These are phyloP conservation scores for Hippoglossus hippoglossus DNA, from an alignment of 2,797 vertebrate species.

Conservation along the genomic window DNA sequence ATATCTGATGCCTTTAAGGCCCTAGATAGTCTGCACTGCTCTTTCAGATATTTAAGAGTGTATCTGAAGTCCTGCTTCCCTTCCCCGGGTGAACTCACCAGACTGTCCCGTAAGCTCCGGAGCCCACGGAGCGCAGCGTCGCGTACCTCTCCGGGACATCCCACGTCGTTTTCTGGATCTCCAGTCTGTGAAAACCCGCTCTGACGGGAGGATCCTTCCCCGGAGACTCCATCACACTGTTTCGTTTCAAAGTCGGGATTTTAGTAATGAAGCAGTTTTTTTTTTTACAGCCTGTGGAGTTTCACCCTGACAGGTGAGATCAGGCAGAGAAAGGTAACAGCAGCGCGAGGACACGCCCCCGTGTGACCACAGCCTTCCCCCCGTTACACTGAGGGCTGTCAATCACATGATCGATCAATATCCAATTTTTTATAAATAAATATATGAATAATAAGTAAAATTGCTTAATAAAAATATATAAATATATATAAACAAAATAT, in stretches of 20 bases:
- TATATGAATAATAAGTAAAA: too few relatives aligned
- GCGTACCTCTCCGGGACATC: conserved; percentile 81
- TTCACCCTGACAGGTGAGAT: conserved; percentile 63
- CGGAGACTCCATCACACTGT: conserved; percentile 54
- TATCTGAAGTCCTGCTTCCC: not conserved
- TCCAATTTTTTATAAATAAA: too few relatives aligned
- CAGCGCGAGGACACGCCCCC: conserved; percentile 57
- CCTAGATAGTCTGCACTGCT: too few relatives aligned
- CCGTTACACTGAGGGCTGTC: too few relatives aligned
- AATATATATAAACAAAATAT: too few relatives aligned
- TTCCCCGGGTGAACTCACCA: conserved; percentile 80
- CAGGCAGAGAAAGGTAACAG: conserved; percentile 4
- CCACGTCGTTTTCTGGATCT: conserved; percentile 88
- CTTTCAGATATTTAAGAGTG: too few relatives aligned
- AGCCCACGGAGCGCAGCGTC: conserved; percentile 80
- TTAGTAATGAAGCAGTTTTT: not conserved
- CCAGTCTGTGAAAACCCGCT: conserved; percentile 79
- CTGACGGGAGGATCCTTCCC: conserved; percentile 68
- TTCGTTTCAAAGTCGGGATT: not conserved
- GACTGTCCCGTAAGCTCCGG: conserved; percentile 88
- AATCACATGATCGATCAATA: too few relatives aligned
- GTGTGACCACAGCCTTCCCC: not conserved
- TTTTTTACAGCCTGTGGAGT: not conserved
- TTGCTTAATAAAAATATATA: too few relatives aligned
- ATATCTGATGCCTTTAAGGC: too few relatives aligned